A percentile compares a stretch with the other conserved stretches of the same genome.
phyloP scores from a whole-genome alignment of 2,797 vertebrate genomes.

The Myotis daubentonii region DNA sequence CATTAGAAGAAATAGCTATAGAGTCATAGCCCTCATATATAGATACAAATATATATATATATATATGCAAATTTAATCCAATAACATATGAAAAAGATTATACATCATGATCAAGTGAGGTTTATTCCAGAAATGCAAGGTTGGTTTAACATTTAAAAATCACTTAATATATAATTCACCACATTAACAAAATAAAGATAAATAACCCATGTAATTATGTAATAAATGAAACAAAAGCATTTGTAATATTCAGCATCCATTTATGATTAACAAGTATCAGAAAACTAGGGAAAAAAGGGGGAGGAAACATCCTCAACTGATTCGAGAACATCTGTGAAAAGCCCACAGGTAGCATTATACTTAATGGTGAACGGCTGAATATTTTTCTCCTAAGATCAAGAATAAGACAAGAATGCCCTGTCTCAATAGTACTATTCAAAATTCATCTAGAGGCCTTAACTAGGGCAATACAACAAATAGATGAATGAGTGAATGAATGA shows the following conservation, averaged over 20 bases:
- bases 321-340: background rate
- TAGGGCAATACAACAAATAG: background rate
- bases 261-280: background rate
- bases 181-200: constrained; percentile 23
- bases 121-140: constrained; percentile 8
- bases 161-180: background rate
- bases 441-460: background rate
- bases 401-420: background rate
- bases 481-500: background rate
- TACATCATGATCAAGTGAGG: background rate
- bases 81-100: background rate
- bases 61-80: background rate
- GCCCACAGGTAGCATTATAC: background rate
- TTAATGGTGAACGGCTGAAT: background rate
- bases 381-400: background rate
- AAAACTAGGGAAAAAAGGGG: too few relatives aligned
- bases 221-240: background rate
- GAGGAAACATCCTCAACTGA: background rate
- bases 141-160: background rate
- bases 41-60: background rate
- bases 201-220: background rate
- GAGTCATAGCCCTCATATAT: background rate
- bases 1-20: constrained; percentile 15
- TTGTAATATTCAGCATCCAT: background rate
- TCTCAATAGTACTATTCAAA: background rate